Evolutionary conservation across 2,888 invertebrate species (phyloP).

Genomic region (Thera britannica): DNA sequence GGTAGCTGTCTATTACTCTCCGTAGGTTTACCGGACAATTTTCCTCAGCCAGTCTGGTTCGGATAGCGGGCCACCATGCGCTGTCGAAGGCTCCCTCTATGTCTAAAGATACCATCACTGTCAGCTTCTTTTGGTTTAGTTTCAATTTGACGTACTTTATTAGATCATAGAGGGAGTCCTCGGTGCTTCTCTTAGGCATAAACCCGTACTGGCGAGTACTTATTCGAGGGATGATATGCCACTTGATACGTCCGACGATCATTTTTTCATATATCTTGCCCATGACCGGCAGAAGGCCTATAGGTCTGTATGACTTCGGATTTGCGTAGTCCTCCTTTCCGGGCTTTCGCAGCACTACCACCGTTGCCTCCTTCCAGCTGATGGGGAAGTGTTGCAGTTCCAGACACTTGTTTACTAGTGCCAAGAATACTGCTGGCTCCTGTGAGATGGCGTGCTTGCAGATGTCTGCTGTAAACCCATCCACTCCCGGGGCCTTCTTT

Average conservation of each 20-base stretch:
- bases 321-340: conserved; percentile 8
- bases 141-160: neutral
- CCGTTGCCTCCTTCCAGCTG: conserved; percentile 23
- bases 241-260: conserved; percentile 1
- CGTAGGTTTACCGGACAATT: conserved; percentile 12
- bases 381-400: conserved; percentile 31
- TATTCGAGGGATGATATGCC: conserved; percentile 11
- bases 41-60: conserved; percentile 21
- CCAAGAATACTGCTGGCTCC: conserved; percentile 21
- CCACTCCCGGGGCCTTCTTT: conserved; percentile 37
- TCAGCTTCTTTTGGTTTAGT: conserved; percentile 6
- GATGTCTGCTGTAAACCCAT: conserved; percentile 20
- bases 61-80: conserved; percentile 19
- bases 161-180: conserved; percentile 14
- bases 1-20: conserved; percentile 12
- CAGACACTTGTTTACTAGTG: conserved; percentile 36
- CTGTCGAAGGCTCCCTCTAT: neutral
- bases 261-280: conserved; percentile 32
- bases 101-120: conserved; percentile 2
- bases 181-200: conserved; percentile 19
- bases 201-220: conserved; percentile 5
- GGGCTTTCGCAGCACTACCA: conserved; percentile 9
- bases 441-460: conserved; percentile 33
- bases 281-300: conserved; percentile 41
- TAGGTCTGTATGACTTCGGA: conserved; percentile 41